phyloP scores from a whole-genome alignment of 2,888 invertebrate species.

The Uropetala carovei region DNA sequence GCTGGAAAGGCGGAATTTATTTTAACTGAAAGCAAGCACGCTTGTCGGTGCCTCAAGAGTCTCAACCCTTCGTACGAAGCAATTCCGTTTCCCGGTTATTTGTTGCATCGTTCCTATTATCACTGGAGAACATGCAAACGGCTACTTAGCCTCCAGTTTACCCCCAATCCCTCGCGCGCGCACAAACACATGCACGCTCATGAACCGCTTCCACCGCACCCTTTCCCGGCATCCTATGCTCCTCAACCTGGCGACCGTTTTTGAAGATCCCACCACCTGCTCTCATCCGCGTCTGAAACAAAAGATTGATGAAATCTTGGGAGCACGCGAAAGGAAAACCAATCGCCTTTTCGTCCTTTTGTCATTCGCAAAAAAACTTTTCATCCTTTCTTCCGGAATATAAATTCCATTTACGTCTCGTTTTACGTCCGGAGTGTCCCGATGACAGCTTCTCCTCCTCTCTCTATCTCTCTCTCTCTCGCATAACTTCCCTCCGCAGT shows the following conservation, averaged over 20 bases:
- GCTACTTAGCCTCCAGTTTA: conserved; percentile 21
- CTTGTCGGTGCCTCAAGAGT: neutral
- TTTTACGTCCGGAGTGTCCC: neutral
- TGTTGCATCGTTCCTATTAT: neutral
- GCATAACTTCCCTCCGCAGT: neutral
- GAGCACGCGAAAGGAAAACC: no score
- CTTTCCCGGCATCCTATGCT: no score
- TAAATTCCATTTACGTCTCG: conserved; percentile 9
- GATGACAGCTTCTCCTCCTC: neutral
- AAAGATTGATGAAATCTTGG: no score
- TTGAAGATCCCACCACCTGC: no score
- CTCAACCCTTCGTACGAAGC: neutral
- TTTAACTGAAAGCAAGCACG: neutral
- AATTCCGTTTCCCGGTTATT: neutral
- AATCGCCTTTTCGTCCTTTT: no score
- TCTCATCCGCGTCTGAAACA: no score
- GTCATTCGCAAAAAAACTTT: neutral
- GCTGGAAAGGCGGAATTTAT: neutral
- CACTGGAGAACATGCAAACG: conserved; percentile 10
- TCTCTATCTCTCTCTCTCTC: neutral
- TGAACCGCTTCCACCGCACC: neutral
- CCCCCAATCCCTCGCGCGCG: neutral
- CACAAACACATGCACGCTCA: neutral
- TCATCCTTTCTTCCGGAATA: neutral
- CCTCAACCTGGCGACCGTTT: no score